phyloP scores from a whole-genome alignment of 2,797 vertebrate species.

The Danio aesculapii region DNA sequence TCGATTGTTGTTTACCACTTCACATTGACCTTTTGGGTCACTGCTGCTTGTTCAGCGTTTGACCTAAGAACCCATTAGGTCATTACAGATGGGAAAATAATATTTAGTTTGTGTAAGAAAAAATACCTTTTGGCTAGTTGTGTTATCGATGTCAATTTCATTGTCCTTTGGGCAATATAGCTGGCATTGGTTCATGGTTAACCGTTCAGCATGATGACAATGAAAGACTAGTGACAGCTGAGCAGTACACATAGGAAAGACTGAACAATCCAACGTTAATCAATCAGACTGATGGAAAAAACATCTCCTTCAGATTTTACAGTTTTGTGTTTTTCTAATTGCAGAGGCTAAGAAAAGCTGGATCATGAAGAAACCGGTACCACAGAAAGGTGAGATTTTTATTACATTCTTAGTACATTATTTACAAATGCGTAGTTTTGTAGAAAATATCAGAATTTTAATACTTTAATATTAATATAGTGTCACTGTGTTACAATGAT shows the following conservation, averaged over 20 bases:
- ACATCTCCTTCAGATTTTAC: background rate
- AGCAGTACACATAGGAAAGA: background rate
- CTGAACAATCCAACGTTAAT: too few species aligned
- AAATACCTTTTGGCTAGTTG: constrained; percentile 16
- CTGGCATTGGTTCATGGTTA: constrained; percentile 6
- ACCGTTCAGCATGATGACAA: constrained; percentile 1
- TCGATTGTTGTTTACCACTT: constrained; percentile 14
- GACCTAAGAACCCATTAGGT: constrained; percentile 67
- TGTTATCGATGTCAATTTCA: constrained; percentile 20
- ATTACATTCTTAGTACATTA: background rate
- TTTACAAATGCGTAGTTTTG: background rate
- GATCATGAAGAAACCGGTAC: constrained; percentile 92
- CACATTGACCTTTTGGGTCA: constrained; percentile 34
- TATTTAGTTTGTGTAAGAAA: background rate
- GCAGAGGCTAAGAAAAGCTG: constrained; percentile 70
- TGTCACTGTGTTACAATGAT: background rate
- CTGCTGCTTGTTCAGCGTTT: constrained; percentile 58
- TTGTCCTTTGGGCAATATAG: background rate
- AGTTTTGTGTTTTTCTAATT: constrained; percentile 48
- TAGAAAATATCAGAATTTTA: background rate
- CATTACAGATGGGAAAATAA: constrained; percentile 29
- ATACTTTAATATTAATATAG: too few species aligned
- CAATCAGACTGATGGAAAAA: background rate
- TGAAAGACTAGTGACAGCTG: constrained; percentile 39
- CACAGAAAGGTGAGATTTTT: constrained; percentile 84